phyloP scores from a whole-genome alignment of 2,113 vertebrate species.

The Bombycilla garrulus region DNA sequence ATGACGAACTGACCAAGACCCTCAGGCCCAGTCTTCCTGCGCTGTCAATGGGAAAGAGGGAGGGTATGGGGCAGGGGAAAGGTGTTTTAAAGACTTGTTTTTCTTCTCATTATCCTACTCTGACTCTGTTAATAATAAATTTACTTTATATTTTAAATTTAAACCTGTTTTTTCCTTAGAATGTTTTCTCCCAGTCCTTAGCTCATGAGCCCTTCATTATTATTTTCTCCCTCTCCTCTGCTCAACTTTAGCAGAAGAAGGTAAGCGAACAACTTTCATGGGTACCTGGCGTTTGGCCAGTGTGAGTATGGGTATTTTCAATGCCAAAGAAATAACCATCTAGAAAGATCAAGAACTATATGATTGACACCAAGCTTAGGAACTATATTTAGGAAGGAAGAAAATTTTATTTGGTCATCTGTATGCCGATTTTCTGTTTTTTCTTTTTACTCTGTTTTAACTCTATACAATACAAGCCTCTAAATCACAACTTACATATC shows the following conservation, averaged over 20 bases:
- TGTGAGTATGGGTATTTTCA: background rate
- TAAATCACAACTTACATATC: background rate
- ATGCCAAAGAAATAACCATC: background rate
- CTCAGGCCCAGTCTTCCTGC: background rate
- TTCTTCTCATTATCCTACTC: background rate
- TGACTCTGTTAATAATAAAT: background rate
- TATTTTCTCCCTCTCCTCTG: background rate
- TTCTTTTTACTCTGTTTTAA: background rate
- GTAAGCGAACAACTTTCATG: background rate
- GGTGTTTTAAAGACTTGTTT: background rate
- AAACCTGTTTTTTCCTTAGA: background rate
- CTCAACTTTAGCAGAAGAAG: background rate
- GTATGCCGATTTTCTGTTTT: background rate
- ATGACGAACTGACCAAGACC: background rate
- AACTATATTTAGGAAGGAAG: background rate
- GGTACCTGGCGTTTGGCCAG: background rate
- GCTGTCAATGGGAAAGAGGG: background rate
- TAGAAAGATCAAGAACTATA: background rate
- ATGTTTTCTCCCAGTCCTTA: background rate
- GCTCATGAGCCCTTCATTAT: background rate
- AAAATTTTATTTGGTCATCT: background rate
- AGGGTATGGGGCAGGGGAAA: background rate
- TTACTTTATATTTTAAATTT: background rate
- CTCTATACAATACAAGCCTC: background rate
- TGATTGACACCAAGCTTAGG: background rate